Evolutionary conservation across 1,140 invertebrate genomes (phyloP), one percentile per base, ranked within the genome.

Genomic region (Cryptotermes secundus): DNA sequence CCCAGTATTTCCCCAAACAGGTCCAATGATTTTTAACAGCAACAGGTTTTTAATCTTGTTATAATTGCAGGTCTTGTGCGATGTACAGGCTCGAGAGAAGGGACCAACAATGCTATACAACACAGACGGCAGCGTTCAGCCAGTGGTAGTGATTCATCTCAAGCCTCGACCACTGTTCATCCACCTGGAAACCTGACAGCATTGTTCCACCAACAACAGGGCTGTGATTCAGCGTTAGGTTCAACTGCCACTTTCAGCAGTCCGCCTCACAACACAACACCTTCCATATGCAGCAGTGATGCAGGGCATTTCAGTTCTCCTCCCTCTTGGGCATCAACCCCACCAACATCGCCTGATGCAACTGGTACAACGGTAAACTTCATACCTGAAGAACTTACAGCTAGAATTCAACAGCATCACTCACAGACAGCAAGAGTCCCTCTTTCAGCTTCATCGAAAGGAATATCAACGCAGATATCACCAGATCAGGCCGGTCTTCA

Each of bases 251-350:
- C 92, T 0, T 87, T 92, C 59, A 89, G 89, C 82, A 90, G 86
- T 89, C 92, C 86, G 86, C 90, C 86, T 86, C 91, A 87, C 88
- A 92, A 88, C 87, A 90, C 85, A 86, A 89, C 90, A 0, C 87
- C 89, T 0, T 88, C 89, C 10, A 85, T 88, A 2, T 85, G 87
- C 1, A 87, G 87, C 34, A 90, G 89, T 59, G 88, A 88, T 45
- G 87, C 85, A 31, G 88, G 89, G 19, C 85, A 88, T 22, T 90
- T 90, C 81, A 92, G 91, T 86, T 92, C 92, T 0, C 92, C 92
- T 9, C 92, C 92, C 0, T 93, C 92, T 1, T 93, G 92, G 92
- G 90, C 92, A 0, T 93, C 92, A 0, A 91, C 90, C 81, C 92
- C 93, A 9, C 93, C 92, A 0, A 91, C 90, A 0, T 93, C 92